These are phyloP conservation scores for Glaucidium brasilianum DNA, from an alignment of 2,113 vertebrate genomes.

Conservation along the genomic window DNA sequence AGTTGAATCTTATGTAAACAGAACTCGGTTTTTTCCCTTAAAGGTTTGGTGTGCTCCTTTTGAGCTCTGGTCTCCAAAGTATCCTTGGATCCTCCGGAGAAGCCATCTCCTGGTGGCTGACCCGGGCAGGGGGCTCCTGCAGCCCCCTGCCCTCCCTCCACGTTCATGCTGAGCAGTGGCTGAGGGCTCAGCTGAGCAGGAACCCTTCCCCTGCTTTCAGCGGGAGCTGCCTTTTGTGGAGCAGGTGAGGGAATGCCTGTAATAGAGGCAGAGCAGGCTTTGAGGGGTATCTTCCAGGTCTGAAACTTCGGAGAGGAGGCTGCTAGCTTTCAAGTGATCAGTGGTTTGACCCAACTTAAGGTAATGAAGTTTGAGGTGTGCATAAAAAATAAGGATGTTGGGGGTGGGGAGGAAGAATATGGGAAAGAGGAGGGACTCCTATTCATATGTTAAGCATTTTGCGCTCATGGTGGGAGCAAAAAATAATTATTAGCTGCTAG, in stretches of 20 bases:
- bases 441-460: rapidly evolving
- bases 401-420: not conserved
- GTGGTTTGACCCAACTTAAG: not conserved
- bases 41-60: not conserved
- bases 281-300: not conserved
- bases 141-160: not conserved
- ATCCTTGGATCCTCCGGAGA: not conserved
- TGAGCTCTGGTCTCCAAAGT: not conserved
- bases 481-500: not conserved
- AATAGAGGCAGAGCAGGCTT: not conserved
- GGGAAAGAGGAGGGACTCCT: not conserved
- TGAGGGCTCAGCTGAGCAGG: not conserved
- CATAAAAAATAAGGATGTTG: not conserved
- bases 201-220: not conserved
- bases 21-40: not conserved
- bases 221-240: not conserved
- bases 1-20: not conserved
- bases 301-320: not conserved
- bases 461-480: not conserved
- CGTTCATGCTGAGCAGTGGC: not conserved
- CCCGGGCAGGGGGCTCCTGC: not conserved
- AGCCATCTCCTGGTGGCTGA: not conserved
- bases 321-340: not conserved
- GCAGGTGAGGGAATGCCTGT: not conserved
- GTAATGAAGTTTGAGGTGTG: not conserved